Evolutionary conservation across 2,797 vertebrate genomes (phyloP), one percentile per base, ranked within the genome.

Genomic region (Eutrigla gurnardus): DNA sequence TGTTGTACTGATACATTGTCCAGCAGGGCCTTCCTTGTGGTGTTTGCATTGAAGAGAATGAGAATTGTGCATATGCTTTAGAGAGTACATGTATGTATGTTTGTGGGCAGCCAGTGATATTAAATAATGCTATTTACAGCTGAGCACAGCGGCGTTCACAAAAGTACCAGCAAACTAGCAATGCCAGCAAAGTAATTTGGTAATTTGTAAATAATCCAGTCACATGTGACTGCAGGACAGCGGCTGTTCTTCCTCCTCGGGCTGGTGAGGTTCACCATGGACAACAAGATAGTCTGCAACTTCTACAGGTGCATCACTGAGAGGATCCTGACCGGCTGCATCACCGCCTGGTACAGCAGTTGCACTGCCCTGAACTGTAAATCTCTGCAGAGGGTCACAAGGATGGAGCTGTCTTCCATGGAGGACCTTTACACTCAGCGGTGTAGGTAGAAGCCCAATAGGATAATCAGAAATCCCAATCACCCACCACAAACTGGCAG

Each of bases 51-150:
- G 3, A 45, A 49, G 12, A 46, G 17, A 50, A 47, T 25, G 5
- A 57, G 17, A 71, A 4, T 3, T 43, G 7, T 2, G 10, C 2
- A 40, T 10, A 14, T 14, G 8, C 10, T 37, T 50, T 10, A 55
- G 1, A 39, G 0, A 53, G 39, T 57, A 45, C 46, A 65, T 63
- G 66, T 50, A 59, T 61, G 70, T 66, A 46, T 59, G 18, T 83
- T 72, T 42, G 81, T 70, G 63, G 64, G 83, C 50, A 86, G 75
- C 66, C 62, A 7, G 36, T 37, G 66, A 80, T 65, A 64, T 78
- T 64, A 70, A 72, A 49, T 74, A 37, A 55, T 13, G 59, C 14
- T 65, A 73, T 75, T 78, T 65, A 61, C 45, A 83, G 68, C 18
- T 13, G 12, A 79, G 39, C 37, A 55, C 47, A 45, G 62, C 11